Conservation (phyloP, 2,113 vertebrate species). For the Gavialis gangeticus region DNA sequence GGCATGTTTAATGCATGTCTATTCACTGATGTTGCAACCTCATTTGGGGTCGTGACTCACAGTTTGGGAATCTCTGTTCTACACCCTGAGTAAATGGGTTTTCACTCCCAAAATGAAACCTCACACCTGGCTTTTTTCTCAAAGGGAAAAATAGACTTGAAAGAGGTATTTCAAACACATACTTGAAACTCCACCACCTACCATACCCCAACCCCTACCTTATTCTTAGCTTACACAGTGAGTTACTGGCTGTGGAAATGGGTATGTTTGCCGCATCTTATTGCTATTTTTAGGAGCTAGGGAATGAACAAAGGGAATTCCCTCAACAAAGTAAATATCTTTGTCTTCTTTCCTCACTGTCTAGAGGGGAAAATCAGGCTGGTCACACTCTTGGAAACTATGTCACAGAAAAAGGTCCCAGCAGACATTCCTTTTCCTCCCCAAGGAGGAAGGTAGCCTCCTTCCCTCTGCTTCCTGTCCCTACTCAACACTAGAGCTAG, state of each 20-base stretch:
- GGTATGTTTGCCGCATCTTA: neutral
- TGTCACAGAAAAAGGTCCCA: neutral
- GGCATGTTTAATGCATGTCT: too few species aligned
- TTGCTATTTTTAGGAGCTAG: neutral
- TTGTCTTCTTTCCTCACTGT: neutral
- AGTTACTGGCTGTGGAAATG: neutral
- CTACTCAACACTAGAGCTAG: too few species aligned
- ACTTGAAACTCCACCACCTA: neutral
- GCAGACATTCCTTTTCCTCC: neutral
- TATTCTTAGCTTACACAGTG: neutral
- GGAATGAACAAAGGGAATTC: neutral
- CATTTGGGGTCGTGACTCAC: too few species aligned
- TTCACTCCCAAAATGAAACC: neutral
- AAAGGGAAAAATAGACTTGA: neutral
- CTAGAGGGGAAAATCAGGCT: neutral
- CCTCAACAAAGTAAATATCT: neutral
- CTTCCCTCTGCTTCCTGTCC: neutral
- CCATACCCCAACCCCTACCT: neutral
- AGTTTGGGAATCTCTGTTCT: too few species aligned
- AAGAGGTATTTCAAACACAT: accelerated
- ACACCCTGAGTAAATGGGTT: neutral
- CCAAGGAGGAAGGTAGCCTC: neutral
- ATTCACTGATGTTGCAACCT: too few species aligned
- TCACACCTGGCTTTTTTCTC: neutral
- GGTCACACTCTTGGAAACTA: neutral